These are phyloP conservation scores for Catocala sponsa DNA, from an alignment of 2,888 invertebrate species.

Conservation along the genomic window DNA sequence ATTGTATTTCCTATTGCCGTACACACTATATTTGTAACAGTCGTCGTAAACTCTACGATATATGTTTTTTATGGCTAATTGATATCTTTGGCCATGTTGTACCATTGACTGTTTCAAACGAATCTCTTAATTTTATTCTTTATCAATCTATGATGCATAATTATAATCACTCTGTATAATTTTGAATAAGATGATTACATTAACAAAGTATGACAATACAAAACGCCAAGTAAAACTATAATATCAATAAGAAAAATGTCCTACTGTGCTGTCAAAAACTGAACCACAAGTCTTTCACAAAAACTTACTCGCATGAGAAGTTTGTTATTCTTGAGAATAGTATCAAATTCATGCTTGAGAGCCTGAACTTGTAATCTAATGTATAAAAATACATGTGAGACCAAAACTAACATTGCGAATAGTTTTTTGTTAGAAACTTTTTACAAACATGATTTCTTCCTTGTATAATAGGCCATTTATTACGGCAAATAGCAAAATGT, in stretches of 20 bases:
- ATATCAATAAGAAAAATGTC: not conserved
- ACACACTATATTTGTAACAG: slow-evolving; percentile 29
- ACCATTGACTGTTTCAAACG: not conserved
- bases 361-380: slow-evolving; percentile 1
- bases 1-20: slow-evolving; percentile 30
- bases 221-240: not conserved
- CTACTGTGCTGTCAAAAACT: not conserved
- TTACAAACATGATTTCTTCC: slow-evolving; percentile 24
- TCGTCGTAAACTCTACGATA: slow-evolving; percentile 21
- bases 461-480: slow-evolving; percentile 31
- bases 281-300: not conserved
- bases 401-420: slow-evolving; percentile 26
- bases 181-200: no score
- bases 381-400: slow-evolving; percentile 3
- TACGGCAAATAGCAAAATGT: slow-evolving; percentile 23
- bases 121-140: not conserved
- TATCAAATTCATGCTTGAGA: slow-evolving; percentile 1
- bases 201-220: no score
- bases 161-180: no score
- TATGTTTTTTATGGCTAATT: slow-evolving; percentile 16
- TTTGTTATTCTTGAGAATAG: slow-evolving; percentile 10
- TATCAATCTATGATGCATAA: no score
- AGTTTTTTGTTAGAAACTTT: slow-evolving; percentile 19
- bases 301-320: not conserved
- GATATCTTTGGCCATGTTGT: not conserved